Evolutionary conservation across 2,888 invertebrate genomes (phyloP), one percentile per base, ranked within the genome.

Genomic region (Bombylius major): DNA sequence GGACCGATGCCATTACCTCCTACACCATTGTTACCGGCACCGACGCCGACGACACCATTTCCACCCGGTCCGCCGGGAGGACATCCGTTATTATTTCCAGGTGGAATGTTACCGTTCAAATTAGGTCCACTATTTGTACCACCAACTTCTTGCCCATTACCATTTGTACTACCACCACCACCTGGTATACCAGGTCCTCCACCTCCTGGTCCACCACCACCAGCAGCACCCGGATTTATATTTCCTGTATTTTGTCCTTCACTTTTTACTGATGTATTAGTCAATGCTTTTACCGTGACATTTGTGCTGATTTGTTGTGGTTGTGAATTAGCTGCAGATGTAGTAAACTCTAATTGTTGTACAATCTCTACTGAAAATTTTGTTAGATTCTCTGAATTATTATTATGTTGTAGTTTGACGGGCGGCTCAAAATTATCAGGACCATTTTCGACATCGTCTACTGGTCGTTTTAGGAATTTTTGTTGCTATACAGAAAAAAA

Each of bases 281-380:
- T 83, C 64, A 86, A 73, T 45, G 86, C 83, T 69, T 92, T 93
- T 61, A 93, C 92, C 54, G 92, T 93, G 57, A 93, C 91, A 77
- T 92, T 92, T 62, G 93, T 92, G 67, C 86, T 89, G 63, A 92
- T 92, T 75, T 91, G 90, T 69, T 91, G 90, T 54, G 90, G 87
- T 69, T 89, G 89, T 8, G 88, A 87, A 69, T 87, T 90, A 50
- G 89, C 89, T 54, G 88, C 87, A 50, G 87, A 89, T 47, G 89
- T 89, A 60, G 90, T 90, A 70, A 92, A 92, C 72, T 93, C 90
- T 55, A 90, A 76, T 71, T 90, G 92, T 71, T 93, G 93, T 32
- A 93, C 92, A 65, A 93, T 93, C 76, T 93, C 91, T 59, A 93
- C 91, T 5, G 90, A 90, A 76, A 93, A 91, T 72, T 91, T 91